These are phyloP conservation scores for Phenganax marumi DNA, from an alignment of 92 coral and sea anemone genomes.

Conservation along the genomic window DNA sequence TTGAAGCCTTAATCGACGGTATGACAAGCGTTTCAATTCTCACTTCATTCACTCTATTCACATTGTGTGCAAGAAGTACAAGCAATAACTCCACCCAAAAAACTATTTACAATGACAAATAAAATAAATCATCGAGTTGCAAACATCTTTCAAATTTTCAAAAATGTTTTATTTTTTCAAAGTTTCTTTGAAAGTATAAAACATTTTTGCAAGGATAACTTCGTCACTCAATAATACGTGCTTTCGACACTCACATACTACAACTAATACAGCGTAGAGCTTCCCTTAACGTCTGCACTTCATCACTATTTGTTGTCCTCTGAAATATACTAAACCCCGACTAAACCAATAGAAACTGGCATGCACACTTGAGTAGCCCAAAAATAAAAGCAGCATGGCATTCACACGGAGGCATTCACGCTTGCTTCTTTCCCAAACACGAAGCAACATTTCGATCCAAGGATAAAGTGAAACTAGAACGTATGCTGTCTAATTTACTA, in stretches of 20 bases:
- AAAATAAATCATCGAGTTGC: not conserved
- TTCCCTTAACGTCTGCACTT: no score
- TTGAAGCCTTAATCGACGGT: no score
- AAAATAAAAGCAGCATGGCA: not conserved
- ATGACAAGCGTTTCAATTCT: not conserved
- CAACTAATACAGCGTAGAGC: no score
- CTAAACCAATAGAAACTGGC: no score
- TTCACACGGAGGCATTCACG: not conserved
- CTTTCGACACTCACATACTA: no score
- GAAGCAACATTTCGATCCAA: slow-evolving; percentile 64
- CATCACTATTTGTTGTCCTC: no score
- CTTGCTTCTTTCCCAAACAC: slow-evolving; percentile 40
- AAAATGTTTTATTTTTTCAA: not conserved
- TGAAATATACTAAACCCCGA: no score
- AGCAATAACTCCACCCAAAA: not conserved
- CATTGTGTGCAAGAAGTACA: slow-evolving; percentile 15
- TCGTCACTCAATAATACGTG: no score
- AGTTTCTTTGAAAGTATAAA: not conserved
- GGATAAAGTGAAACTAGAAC: slow-evolving; percentile 75
- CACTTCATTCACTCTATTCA: not conserved
- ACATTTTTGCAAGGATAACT: no score
- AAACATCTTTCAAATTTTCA: not conserved
- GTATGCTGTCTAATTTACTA: slow-evolving; percentile 79
- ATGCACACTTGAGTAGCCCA: no score
- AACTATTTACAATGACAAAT: not conserved